Percentiles rank a stretch among this genome's conserved stretches.
Conservation (phyloP, 2,888 invertebrate genomes). For the Itoplectis maculator region DNA sequence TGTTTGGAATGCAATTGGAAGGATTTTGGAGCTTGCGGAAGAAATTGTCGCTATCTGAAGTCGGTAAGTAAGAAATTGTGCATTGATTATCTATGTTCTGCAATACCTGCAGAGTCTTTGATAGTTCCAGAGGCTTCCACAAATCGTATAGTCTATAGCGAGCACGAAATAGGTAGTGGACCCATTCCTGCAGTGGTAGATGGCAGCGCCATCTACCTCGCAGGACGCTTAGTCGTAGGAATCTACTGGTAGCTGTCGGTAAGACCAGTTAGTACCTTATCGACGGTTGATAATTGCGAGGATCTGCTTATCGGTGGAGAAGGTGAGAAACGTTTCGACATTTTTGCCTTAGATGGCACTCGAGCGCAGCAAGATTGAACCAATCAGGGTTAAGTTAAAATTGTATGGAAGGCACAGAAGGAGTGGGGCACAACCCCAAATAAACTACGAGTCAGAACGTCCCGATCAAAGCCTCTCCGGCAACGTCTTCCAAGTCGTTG, state of each 20-base stretch:
- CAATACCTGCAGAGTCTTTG: constrained; percentile 11
- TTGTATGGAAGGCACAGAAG: background rate
- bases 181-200: no score
- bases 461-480: constrained; percentile 21
- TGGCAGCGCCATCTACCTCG: background rate
- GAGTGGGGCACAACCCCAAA: constrained; percentile 50
- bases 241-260: background rate
- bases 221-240: background rate
- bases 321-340: background rate
- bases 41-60: constrained; percentile 40
- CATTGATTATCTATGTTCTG: background rate
- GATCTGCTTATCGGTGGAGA: background rate
- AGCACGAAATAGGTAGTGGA: background rate
- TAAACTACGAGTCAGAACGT: constrained; percentile 29
- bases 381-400: constrained; percentile 41
- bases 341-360: constrained; percentile 28
- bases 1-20: background rate
- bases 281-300: background rate
- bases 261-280: background rate
- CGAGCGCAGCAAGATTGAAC: background rate
- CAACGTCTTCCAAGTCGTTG: background rate
- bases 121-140: constrained; percentile 26
- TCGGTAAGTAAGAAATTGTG: constrained; percentile 19
- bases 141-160: background rate
- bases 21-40: background rate